phyloP scores from a whole-genome alignment of 2,888 invertebrate species.

The Chouioia cunea region DNA sequence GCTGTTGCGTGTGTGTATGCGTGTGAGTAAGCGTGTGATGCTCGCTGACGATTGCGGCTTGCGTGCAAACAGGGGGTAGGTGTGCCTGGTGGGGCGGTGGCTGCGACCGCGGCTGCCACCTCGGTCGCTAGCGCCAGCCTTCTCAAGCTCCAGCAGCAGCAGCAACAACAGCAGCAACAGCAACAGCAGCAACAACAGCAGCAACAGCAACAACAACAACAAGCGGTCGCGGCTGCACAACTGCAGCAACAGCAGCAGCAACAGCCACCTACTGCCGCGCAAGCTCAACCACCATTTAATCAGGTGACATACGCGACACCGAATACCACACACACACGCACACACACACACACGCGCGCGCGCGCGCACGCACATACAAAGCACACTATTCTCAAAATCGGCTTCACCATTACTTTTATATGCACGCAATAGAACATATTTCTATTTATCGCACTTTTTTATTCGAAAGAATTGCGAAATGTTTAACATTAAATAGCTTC shows the following conservation, averaged over 20 bases:
- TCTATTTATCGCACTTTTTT: no score
- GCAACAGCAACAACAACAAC: conserved; percentile 63
- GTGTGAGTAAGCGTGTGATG: conserved; percentile 46
- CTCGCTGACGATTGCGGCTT: conserved; percentile 19
- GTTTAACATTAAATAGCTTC: no score
- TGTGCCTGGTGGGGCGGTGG: conserved; percentile 64
- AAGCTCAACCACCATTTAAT: conserved; percentile 65
- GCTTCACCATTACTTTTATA: no score
- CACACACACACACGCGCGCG: no score
- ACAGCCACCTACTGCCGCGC: conserved; percentile 64
- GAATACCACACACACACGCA: no score
- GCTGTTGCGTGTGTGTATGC: conserved; percentile 48
- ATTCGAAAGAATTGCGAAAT: no score
- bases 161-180: conserved; percentile 60
- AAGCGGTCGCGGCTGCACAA: conserved; percentile 60
- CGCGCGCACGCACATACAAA: no score
- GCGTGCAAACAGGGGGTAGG: conserved; percentile 63
- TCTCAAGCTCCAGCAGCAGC: conserved; percentile 65
- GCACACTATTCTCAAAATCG: no score
- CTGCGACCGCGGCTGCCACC: conserved; percentile 61
- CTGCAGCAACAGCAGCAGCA: conserved; percentile 65
- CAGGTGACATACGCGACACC: conserved; percentile 62
- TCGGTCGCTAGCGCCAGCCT: conserved; percentile 67
- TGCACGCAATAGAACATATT: no score
- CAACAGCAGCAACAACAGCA: conserved; percentile 65